Base-by-base conservation (phyloP, 2,888 invertebrate genomes). In the Antheraea assamensis region DNA sequence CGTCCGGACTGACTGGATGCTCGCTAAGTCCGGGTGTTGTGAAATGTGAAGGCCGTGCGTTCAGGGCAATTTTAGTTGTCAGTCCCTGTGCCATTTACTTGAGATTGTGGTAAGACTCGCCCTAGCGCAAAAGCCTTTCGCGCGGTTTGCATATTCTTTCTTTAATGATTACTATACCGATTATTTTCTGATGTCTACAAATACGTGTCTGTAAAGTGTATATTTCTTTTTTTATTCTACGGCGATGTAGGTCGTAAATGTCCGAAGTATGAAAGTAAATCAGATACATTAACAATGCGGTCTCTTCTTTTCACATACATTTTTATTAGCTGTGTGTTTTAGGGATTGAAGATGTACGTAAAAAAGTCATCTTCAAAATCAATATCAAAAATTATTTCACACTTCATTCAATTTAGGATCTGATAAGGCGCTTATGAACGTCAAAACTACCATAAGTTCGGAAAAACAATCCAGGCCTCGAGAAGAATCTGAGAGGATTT, bases 11-110 rank as follows among this genome's bases (percentile, higher is more conserved):
- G 85, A 85, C 87, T 90, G 91, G 93, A 92, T 92, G 92, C 83
- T 82, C 90, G 88, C 88, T 89, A 93, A 92, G 92, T 94, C 94
- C 94, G 94, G 94, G 93, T 94, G 85, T 90, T 88, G 90, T 88
- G 85, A 93, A 94, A 94, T 94, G 94, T 92, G 94, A 94, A 94
- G 94, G 94, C 87, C 93, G 85, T 80, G 73, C 82, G 88, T 87
- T 90, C 90, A 91, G 90, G 88, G 91, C 91, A 88, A 86, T 88
- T 89, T 88, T 87, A 87, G 85, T 81, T 83, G 87, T 87, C 89
- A 85, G 90, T 92, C 93, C 93, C 92, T 92, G 92, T 90, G 91
- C 90, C 92, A 92, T 92, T 93, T 92, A 89, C 85, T 84, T 85
- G 82, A 82, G 78, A 79, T 76, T 79, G 55, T 73, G 82, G 77